These are phyloP conservation scores for Phalloptychus januarius DNA, from an alignment of 2,797 vertebrate species.

Conservation along the genomic window DNA sequence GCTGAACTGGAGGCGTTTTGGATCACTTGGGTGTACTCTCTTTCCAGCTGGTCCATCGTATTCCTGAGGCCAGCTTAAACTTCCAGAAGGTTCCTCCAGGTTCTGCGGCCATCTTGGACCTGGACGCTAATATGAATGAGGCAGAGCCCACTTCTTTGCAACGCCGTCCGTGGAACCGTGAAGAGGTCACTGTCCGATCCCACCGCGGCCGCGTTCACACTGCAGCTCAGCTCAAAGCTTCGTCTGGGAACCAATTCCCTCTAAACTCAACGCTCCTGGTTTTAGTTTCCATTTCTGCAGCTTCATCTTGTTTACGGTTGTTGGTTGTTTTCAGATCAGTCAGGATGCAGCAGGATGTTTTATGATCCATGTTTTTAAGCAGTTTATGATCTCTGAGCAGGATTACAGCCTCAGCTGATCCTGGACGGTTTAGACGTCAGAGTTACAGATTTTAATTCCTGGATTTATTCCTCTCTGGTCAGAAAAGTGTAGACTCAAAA, in stretches of 20 bases:
- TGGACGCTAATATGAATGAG: constrained; percentile 94
- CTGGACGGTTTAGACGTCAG: background rate
- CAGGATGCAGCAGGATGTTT: background rate
- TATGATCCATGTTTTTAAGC: background rate
- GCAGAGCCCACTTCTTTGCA: constrained; percentile 74
- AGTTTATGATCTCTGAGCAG: background rate
- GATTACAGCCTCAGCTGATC: background rate
- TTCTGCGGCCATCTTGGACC: constrained; percentile 80
- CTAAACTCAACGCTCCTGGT: background rate
- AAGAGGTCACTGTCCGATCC: constrained; percentile 80
- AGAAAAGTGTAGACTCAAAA: background rate
- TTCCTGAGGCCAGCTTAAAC: constrained; percentile 96
- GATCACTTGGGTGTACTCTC: constrained; percentile 51
- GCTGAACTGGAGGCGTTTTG: background rate
- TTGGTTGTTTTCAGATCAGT: background rate
- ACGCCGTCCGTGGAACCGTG: constrained; percentile 81
- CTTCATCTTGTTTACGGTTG: too few relatives aligned
- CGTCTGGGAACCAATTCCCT: background rate
- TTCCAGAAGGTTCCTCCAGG: constrained; percentile 97
- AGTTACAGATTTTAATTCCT: background rate
- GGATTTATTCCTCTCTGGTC: background rate
- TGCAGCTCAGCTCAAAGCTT: constrained; percentile 33
- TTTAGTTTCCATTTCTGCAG: background rate
- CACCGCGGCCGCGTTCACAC: constrained; percentile 46
- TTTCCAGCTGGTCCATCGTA: constrained; percentile 92